Percentiles rank a stretch among this genome's conserved stretches.
Conservation (phyloP, 37 sponge, comb jelly and placozoan genomes). For the Sycon ciliatum region DNA sequence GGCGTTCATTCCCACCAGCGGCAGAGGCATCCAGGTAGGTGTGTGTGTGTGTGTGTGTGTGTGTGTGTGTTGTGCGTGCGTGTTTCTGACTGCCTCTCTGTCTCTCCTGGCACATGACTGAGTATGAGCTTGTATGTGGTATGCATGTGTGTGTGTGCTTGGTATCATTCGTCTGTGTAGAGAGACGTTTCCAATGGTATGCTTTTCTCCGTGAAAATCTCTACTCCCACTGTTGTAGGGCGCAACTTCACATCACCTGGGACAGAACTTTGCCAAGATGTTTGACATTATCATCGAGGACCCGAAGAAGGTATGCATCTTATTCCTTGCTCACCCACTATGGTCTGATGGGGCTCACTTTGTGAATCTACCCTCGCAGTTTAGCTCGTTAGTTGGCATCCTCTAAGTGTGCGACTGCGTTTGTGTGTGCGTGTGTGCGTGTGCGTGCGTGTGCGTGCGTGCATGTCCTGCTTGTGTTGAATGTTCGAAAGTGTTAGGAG, state of each 20-base stretch:
- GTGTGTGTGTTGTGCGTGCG: no score
- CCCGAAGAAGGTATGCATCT: conserved; percentile 36
- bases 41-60: no score
- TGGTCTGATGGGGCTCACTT: neutral
- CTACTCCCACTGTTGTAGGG: conserved; percentile 45
- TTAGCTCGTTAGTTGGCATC: no score
- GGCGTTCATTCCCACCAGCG: conserved; percentile 82
- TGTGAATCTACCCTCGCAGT: neutral
- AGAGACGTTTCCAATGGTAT: neutral
- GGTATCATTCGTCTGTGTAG: neutral
- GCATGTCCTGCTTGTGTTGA: no score
- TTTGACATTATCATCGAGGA: conserved; percentile 86
- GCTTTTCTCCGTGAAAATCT: neutral
- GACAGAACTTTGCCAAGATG: conserved; percentile 99
- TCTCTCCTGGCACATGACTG: neutral
- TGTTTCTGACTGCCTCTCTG: neutral
- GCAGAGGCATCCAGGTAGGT: conserved; percentile 92
- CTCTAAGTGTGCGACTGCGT: no score
- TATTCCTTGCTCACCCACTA: no score
- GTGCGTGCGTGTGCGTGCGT: no score
- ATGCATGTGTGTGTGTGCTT: neutral
- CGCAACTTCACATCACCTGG: conserved; percentile 96
- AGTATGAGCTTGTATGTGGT: neutral
- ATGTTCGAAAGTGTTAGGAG: no score
- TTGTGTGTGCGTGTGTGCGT: no score